Conservation (phyloP, 2,888 invertebrate species). For the Caenorhabditis sinica region DNA sequence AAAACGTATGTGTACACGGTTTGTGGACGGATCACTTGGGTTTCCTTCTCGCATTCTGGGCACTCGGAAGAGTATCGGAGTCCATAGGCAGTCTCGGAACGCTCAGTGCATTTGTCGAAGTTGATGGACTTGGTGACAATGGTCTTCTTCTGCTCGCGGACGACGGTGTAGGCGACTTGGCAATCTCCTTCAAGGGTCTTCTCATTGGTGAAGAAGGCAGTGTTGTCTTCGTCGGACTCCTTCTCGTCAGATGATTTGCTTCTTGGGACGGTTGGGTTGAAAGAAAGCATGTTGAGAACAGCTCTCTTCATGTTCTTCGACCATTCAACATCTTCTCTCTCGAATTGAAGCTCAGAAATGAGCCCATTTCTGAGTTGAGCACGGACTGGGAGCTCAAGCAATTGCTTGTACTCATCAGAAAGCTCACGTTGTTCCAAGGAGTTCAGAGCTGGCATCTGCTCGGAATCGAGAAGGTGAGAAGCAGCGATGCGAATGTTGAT, state of each 20-base stretch:
- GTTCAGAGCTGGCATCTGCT: conserved; percentile 53
- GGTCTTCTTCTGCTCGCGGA: conserved; percentile 65
- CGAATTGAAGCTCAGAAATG: conserved; percentile 73
- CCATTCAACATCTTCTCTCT: conserved; percentile 74
- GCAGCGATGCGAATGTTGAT: conserved; percentile 62
- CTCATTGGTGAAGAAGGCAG: conserved; percentile 64
- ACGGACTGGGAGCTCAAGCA: conserved; percentile 76
- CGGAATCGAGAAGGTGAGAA: conserved; percentile 55
- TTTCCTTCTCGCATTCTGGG: conserved; percentile 68
- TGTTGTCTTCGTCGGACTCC: conserved; percentile 58
- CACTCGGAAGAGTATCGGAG: conserved; percentile 65
- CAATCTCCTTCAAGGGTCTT: conserved; percentile 80
- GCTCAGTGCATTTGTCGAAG: conserved; percentile 84
- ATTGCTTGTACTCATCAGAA: conserved; percentile 64
- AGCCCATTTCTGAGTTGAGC: conserved; percentile 77
- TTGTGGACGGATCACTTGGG: conserved; percentile 64
- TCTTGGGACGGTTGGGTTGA: conserved; percentile 58
- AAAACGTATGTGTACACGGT: conserved; percentile 70
- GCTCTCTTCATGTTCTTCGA: conserved; percentile 81
- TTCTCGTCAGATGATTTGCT: conserved; percentile 39
- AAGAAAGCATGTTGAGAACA: conserved; percentile 77
- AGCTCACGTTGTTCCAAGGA: conserved; percentile 74
- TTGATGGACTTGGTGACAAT: conserved; percentile 83
- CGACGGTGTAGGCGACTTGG: conserved; percentile 73
- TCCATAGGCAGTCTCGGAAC: conserved; percentile 71